phyloP scores from a whole-genome alignment of 2,797 vertebrate genomes.

The Pseudomugil gertrudae region DNA sequence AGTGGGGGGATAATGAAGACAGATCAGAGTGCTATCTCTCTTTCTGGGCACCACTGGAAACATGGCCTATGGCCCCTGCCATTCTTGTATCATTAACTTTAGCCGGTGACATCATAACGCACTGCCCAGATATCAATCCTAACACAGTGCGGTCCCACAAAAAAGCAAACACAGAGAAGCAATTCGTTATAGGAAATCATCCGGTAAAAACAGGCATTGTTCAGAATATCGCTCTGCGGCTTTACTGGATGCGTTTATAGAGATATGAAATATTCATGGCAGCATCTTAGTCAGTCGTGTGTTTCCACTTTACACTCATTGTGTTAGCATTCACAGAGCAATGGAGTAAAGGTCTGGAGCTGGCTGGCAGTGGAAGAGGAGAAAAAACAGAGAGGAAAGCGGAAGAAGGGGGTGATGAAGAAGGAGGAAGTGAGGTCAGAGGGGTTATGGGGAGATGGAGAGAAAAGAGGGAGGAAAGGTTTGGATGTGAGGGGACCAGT shows the following conservation, averaged over 20 bases:
- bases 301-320: constrained; percentile 74
- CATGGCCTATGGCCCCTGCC: constrained; percentile 72
- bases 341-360: constrained; percentile 59
- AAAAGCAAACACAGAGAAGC: constrained; percentile 48
- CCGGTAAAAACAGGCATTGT: constrained; percentile 59
- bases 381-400: constrained; percentile 44
- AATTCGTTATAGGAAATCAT: constrained; percentile 65
- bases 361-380: constrained; percentile 46
- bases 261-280: constrained; percentile 79
- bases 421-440: constrained; percentile 62
- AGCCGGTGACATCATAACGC: constrained; percentile 78
- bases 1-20: constrained; percentile 86
- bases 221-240: constrained; percentile 36
- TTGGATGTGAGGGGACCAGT: not conserved
- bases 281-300: constrained; percentile 61
- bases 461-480: not conserved
- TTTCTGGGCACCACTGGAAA: constrained; percentile 77
- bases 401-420: constrained; percentile 34
- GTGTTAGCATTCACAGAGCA: constrained; percentile 73
- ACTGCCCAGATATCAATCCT: constrained; percentile 73
- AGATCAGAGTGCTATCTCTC: constrained; percentile 82
- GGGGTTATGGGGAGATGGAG: constrained; percentile 52
- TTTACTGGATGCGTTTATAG: constrained; percentile 64
- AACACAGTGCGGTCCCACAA: constrained; percentile 54
- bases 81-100: constrained; percentile 76